Conservation (phyloP, 2,797 vertebrate species). For the Notamacropus eugenii region DNA sequence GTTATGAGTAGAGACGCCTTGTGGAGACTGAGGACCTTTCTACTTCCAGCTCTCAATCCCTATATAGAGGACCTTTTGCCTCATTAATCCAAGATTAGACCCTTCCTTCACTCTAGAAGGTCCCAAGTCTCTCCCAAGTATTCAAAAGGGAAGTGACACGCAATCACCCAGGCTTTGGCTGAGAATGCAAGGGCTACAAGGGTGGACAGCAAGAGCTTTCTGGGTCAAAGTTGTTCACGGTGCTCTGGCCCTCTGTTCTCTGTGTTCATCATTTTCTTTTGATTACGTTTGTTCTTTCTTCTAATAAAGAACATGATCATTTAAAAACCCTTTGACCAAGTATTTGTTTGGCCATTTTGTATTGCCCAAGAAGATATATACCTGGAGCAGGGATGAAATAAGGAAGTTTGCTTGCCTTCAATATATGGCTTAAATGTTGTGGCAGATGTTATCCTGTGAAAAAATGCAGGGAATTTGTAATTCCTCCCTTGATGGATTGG, state of each 20-base stretch:
- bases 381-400: neutral
- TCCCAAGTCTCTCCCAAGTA: neutral
- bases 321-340: neutral
- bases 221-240: neutral
- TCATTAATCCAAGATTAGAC: slow-evolving; percentile 24
- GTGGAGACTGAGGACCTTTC: slow-evolving; percentile 37
- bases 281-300: neutral
- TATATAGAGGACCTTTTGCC: slow-evolving; percentile 62
- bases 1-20: slow-evolving; percentile 56
- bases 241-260: neutral
- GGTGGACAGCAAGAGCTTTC: neutral
- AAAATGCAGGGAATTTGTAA: neutral
- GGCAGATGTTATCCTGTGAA: neutral
- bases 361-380: neutral
- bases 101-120: neutral
- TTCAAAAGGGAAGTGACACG: neutral
- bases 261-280: slow-evolving; percentile 27
- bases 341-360: neutral
- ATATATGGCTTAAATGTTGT: neutral
- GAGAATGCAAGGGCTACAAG: neutral
- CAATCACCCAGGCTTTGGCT: neutral
- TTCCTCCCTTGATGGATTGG: neutral
- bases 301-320: neutral
- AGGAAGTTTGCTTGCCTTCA: neutral
- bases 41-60: slow-evolving; percentile 62